Evolutionary conservation across 2,888 invertebrate genomes (phyloP).

Genomic region (Ephialtes manifestator): DNA sequence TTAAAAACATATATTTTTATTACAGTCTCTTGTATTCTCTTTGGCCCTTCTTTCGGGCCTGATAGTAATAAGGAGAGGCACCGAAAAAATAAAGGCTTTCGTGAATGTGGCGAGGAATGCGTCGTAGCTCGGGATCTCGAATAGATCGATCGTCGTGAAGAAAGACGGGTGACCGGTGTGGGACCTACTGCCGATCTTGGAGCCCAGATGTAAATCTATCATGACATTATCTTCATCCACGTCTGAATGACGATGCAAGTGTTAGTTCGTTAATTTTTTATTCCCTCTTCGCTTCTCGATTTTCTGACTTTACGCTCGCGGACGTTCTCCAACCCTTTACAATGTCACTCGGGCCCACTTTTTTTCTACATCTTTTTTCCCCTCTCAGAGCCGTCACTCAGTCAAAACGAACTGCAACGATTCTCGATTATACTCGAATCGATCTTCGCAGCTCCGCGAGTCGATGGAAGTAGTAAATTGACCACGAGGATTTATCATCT

Average conservation of each 20-base stretch:
- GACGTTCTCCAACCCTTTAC: slow-evolving; percentile 30
- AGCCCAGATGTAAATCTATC: slow-evolving; percentile 81
- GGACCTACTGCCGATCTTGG: slow-evolving; percentile 68
- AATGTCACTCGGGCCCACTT: slow-evolving; percentile 25
- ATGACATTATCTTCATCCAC: slow-evolving; percentile 79
- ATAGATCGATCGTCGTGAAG: slow-evolving; percentile 76
- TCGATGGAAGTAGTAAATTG: slow-evolving; percentile 37
- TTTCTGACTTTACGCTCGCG: slow-evolving; percentile 15
- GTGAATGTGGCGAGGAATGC: slow-evolving; percentile 19
- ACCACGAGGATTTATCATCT: slow-evolving; percentile 34
- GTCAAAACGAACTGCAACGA: slow-evolving; percentile 50
- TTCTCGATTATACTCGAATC: slow-evolving; percentile 18
- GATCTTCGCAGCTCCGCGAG: slow-evolving; percentile 43
- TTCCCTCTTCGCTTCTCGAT: slow-evolving; percentile 63
- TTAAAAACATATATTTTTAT: neutral
- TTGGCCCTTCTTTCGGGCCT: slow-evolving; percentile 11
- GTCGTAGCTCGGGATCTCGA: slow-evolving; percentile 48
- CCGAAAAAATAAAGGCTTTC: slow-evolving; percentile 34
- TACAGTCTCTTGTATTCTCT: neutral
- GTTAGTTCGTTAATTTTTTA: slow-evolving; percentile 78
- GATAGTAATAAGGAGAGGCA: neutral
- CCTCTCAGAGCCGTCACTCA: slow-evolving; percentile 16
- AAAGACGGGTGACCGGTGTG: slow-evolving; percentile 61
- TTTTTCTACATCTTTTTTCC: slow-evolving; percentile 1
- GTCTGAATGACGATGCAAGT: slow-evolving; percentile 67